Evolutionary conservation across 2,797 vertebrate species (phyloP).

Genomic region (Anisognathus igniventris): DNA sequence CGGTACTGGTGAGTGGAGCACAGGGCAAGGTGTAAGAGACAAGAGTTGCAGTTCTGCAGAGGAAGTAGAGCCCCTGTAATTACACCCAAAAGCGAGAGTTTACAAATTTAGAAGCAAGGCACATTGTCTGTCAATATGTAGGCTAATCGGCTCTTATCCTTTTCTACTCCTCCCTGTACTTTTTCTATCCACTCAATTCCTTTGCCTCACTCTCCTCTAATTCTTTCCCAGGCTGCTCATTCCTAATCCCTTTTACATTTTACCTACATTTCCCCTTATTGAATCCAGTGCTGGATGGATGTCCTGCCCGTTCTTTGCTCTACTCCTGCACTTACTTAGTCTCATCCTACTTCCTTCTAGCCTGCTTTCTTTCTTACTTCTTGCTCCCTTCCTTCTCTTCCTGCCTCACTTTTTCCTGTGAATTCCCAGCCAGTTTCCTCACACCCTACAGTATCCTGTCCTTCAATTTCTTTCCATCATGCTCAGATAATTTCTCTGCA

Average conservation of each 20-base stretch:
- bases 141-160: constrained; percentile 45
- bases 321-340: background rate
- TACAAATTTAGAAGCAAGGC: background rate
- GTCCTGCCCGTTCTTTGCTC: background rate
- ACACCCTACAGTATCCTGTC: background rate
- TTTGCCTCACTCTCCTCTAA: background rate
- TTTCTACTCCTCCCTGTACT: constrained; percentile 27
- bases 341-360: background rate
- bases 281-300: background rate
- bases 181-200: background rate
- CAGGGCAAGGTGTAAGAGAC: background rate
- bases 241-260: constrained; percentile 33
- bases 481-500: background rate
- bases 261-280: background rate
- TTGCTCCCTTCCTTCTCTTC: background rate
- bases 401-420: background rate
- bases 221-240: constrained; percentile 20
- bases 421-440: background rate
- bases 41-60: background rate
- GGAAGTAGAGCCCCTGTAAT: background rate
- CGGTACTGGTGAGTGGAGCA: constrained; percentile 74
- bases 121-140: constrained; percentile 21
- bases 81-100: background rate
- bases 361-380: background rate
- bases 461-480: background rate